These are phyloP conservation scores for Oncorhynchus masou DNA, from an alignment of 2,113 vertebrate genomes.

Conservation along the genomic window DNA sequence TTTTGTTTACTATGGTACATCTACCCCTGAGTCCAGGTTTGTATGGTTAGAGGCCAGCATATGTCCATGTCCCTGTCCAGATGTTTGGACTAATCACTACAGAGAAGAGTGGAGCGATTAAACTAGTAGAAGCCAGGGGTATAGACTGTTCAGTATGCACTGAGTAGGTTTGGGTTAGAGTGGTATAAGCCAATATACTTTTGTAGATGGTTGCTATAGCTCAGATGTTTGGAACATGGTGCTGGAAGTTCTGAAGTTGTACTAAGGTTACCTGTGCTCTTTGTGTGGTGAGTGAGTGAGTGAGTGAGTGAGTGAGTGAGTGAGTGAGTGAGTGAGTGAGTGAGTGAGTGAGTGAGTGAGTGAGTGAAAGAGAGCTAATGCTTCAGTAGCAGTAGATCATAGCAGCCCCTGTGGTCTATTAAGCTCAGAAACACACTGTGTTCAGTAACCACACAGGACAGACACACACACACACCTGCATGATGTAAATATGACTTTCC, in stretches of 20 bases:
- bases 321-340: too few relatives aligned
- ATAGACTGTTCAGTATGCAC: not conserved
- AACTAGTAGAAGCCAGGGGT: not conserved
- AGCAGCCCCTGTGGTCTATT: conserved; percentile 1
- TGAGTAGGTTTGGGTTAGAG: not conserved
- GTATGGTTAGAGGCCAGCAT: conserved; percentile 49
- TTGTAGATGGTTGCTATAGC: too few relatives aligned
- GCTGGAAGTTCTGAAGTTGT: too few relatives aligned
- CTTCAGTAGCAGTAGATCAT: conserved; percentile 54
- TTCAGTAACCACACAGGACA: not conserved
- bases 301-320: too few relatives aligned
- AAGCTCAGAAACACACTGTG: conserved; percentile 21
- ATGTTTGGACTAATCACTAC: conserved; percentile 60
- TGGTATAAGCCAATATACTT: not conserved
- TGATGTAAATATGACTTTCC: conserved; percentile 4
- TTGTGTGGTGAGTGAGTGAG: too few relatives aligned
- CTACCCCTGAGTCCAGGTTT: too few relatives aligned
- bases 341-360: too few relatives aligned
- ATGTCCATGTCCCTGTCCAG: conserved; percentile 55
- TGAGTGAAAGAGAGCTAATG: not conserved
- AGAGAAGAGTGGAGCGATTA: conserved; percentile 33
- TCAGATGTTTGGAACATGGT: too few relatives aligned
- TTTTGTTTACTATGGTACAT: too few relatives aligned
- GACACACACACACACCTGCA: not conserved
- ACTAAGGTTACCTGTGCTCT: too few relatives aligned